phyloP scores from a whole-genome alignment of 2,888 invertebrate species.

The Pyralis farinalis region DNA sequence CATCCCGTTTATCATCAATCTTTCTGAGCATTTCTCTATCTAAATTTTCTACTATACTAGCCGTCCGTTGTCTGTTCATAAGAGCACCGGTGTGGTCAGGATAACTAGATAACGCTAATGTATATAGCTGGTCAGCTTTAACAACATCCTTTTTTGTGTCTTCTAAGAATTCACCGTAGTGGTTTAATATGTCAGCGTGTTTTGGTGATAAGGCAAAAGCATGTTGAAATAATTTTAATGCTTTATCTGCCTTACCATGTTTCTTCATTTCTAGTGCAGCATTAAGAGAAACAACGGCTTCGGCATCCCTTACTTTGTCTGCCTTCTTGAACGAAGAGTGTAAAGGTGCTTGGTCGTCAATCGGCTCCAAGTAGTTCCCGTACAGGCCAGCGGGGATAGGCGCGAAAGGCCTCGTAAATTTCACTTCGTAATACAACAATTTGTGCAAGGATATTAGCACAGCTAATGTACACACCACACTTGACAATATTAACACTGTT shows the following conservation, averaged over 20 bases:
- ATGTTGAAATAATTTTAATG: slow-evolving; percentile 92
- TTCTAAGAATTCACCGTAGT: slow-evolving; percentile 96
- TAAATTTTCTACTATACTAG: slow-evolving; percentile 93
- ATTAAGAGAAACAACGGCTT: slow-evolving; percentile 92
- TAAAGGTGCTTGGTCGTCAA: slow-evolving; percentile 39
- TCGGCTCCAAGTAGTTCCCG: slow-evolving; percentile 59
- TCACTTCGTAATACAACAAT: slow-evolving; percentile 58
- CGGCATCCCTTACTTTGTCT: slow-evolving; percentile 70
- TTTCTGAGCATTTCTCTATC: slow-evolving; percentile 89
- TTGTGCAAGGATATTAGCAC: slow-evolving; percentile 63
- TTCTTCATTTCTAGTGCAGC: slow-evolving; percentile 92
- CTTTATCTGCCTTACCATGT: slow-evolving; percentile 91
- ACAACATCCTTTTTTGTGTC: slow-evolving; percentile 91
- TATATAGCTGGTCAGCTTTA: slow-evolving; percentile 94
- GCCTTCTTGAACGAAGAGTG: slow-evolving; percentile 28
- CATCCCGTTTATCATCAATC: slow-evolving; percentile 92
- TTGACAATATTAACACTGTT: slow-evolving; percentile 66
- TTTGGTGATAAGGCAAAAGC: slow-evolving; percentile 94
- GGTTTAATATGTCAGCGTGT: slow-evolving; percentile 94
- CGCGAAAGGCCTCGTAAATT: slow-evolving; percentile 60
- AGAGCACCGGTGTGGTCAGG: slow-evolving; percentile 92
- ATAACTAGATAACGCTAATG: slow-evolving; percentile 89
- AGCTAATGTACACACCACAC: slow-evolving; percentile 64
- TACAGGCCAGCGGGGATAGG: slow-evolving; percentile 66
- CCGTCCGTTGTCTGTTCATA: slow-evolving; percentile 90